Evolutionary conservation across 1,140 invertebrate species (phyloP), one percentile per base, ranked within the genome.

Genomic region (Drosophila rufa): DNA sequence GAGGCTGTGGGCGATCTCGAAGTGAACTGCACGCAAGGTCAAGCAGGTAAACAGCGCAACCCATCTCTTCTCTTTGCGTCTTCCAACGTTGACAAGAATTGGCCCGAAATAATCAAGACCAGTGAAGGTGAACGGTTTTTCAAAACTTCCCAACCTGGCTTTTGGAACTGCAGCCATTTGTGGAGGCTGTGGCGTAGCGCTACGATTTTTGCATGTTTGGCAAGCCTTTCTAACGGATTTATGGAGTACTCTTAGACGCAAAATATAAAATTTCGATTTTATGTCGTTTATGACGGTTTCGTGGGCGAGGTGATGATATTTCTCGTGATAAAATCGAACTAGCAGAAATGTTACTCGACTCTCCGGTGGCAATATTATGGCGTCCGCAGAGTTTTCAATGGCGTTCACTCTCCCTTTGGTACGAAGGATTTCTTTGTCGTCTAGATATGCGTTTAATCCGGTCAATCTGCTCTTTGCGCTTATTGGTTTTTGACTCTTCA

Each of bases 21-120:
- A 30, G 27, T 64, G 60, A 14, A 64, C 38, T 17, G 48, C 61
- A 17, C 47, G 11, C 11, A 62, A 12, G n/a, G 36, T 51, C 4
- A 43, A 22, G 2, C 61, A 43, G 1, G 25, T 64, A 19, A 64
- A 43, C 14, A 33, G 15, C 12, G 33, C 48, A 19, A 12, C 48
- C 60, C 60, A 53, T 6, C 38, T 17, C 9, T 43, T 64, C 4
- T 25, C 22, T 25, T 25, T 25, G 22, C 22, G 22, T 25, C 22
- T 25, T 25, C 47, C 17, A 4, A 62, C 17, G 14, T 45, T 56
- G 2, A 65, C 62, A 1, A 45, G 25, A 19, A 65, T 65, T 4
- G 40, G 17, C 4, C 27, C 40, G 12, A 56, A 65, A 30, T 55
- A 65, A 43, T 46, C 60, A 3, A 43, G n/a, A 14, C 33, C 60